Evolutionary conservation across 2,113 vertebrate genomes (phyloP), one percentile per base, ranked within the genome.

Genomic region (Narcine bancroftii): DNA sequence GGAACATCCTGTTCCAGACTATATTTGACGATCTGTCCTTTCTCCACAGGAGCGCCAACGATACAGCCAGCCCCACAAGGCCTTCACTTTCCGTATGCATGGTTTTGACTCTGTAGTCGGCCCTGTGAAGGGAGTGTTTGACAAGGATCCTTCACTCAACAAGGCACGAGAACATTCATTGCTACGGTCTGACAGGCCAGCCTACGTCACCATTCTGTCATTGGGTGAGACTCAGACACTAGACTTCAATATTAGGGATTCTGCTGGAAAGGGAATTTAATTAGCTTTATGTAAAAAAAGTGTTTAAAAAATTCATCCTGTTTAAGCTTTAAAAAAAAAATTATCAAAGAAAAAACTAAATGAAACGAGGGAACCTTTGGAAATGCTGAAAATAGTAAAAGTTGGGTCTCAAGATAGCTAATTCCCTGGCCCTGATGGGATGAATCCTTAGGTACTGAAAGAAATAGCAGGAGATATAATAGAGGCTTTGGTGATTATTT

Each of bases 121-220:
- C 1, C 99, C 99, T 0, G 99, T 99, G 79, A 99, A 99, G 94
- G 99, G 99, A 0, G 99, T 99, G 33, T 99, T 99, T 83, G 98
- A 99, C 94, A 99, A 99, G 95, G 99, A 99, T 94, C 99, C 98
- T 6, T 99, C 98, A 0, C 95, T 99, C 50, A 99, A 99, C 95
- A 99, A 99, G 96, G 98, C 98, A 66, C 96, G 99, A 24, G 99
- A 99, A 92, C 99, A 99, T 94, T 99, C 99, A 0, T 95, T 99
- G 92, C 96, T 99, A 92, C 97, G 98, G 92, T 99, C 99, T 0
- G 98, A 99, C 94, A 95, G 99, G 0, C 99, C 99, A 0, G 98
- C 99, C 0, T 99, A 99, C 0, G 99, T 99, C 94, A 99, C 99
- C 94, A 99, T 99, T 93, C 95, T 99, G 81, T 99, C 98, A 73